Evolutionary conservation across 1,140 invertebrate genomes (phyloP).

Genomic region (Papilio dardanus): DNA sequence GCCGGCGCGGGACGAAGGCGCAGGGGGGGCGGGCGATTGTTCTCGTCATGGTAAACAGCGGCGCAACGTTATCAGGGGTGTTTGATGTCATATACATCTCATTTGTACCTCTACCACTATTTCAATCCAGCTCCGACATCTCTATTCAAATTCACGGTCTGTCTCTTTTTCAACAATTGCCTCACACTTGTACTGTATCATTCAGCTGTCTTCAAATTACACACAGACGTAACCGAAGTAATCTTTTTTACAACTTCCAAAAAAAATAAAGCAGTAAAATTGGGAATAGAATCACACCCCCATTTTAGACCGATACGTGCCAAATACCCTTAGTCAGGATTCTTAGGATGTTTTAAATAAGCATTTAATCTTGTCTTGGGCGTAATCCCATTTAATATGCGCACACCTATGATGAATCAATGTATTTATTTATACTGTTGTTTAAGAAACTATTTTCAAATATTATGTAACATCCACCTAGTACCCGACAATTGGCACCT

Average conservation of each 20-base stretch:
- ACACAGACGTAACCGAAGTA: not conserved
- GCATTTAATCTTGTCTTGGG: constrained; percentile 34
- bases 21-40: constrained; percentile 33
- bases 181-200: not conserved
- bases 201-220: constrained; percentile 10
- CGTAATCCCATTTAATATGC: constrained; percentile 35
- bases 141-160: constrained; percentile 39
- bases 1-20: constrained; percentile 40
- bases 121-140: not conserved
- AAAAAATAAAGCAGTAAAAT: not conserved
- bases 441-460: not conserved
- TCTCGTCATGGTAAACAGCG: constrained; percentile 51
- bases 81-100: constrained; percentile 50
- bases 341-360: constrained; percentile 26
- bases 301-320: not conserved
- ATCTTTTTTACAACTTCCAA: not conserved
- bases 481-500: not conserved
- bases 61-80: constrained; percentile 52
- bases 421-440: constrained; percentile 7
- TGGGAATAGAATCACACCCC: not conserved
- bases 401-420: constrained; percentile 14
- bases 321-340: constrained; percentile 29
- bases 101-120: constrained; percentile 8
- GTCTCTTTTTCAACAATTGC: not conserved
- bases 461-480: constrained; percentile 2